Evolutionary conservation across 2,888 invertebrate species (phyloP), one percentile per base, ranked within the genome.

Genomic region (Apantesis nais): DNA sequence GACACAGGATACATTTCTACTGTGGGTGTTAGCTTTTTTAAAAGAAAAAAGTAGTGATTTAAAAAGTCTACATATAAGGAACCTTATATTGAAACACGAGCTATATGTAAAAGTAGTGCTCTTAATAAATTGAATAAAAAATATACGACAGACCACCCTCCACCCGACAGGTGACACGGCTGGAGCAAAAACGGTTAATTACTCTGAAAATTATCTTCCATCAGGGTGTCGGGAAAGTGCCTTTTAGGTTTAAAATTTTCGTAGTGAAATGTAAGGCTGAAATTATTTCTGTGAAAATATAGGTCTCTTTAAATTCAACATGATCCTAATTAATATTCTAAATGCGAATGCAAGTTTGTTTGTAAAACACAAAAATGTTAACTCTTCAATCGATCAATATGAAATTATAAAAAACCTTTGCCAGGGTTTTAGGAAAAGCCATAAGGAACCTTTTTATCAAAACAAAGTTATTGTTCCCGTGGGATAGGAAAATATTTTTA

Each of bases 161-260:
- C 73, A 52, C 71, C 29, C 61, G 67, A 70, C 78, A 80, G 79
- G 80, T 78, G 79, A 75, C 78, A 70, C 77, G 73, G 65, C 67
- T 62, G 66, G 63, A 58, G 73, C 68, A 71, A 71, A 67, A 73
- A 77, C 71, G 67, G 80, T 78, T 79, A 80, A 79, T 79, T 80
- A 79, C 80, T 77, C 70, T 78, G 78, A 80, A 80, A 80, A 79
- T 79, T 78, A 79, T 78, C 77, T 75, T 66, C 77, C 77, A 70
- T 72, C 62, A 66, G 31, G 64, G 25, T 37, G 60, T 37, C n/a
- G 62, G 58, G 31, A 67, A 70, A 76, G 73, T 70, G 72, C 70
- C 69, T 76, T 74, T 70, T 68, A 71, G 67, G 74, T 74, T 78
- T 70, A 69, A 76, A 78, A 74, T 76, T 79, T 76, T 74, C 68